Percentiles rank a stretch among this genome's conserved stretches.
These are phyloP conservation scores for Platichthys flesus DNA, from an alignment of 2,113 vertebrate genomes.

Conservation along the genomic window DNA sequence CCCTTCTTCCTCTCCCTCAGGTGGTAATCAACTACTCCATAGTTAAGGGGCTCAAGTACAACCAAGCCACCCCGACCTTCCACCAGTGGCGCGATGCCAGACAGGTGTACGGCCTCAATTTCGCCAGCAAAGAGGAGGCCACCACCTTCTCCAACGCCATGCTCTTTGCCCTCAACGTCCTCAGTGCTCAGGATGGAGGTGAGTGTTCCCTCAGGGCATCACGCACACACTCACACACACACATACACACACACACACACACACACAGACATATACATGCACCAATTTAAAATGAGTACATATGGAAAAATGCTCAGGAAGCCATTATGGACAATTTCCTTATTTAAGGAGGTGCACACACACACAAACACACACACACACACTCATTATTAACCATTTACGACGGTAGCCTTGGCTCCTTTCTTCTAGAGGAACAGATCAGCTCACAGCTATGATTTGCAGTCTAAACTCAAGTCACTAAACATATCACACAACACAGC, in stretches of 20 bases:
- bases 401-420: neutral
- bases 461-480: too few relatives aligned
- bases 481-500: too few relatives aligned
- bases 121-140: slow-evolving; percentile 84
- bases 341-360: neutral
- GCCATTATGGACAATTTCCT: slow-evolving; percentile 1
- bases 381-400: neutral
- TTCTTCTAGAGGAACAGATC: too few relatives aligned
- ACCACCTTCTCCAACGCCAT: slow-evolving; percentile 85
- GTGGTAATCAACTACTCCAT: slow-evolving; percentile 86
- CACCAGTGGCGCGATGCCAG: slow-evolving; percentile 84
- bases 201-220: neutral
- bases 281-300: neutral
- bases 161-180: slow-evolving; percentile 83
- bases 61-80: slow-evolving; percentile 84
- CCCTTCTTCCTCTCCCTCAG: slow-evolving; percentile 38
- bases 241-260: neutral
- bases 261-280: too few relatives aligned
- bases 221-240: too few relatives aligned
- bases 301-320: neutral
- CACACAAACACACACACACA: neutral
- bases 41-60: slow-evolving; percentile 85
- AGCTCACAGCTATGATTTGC: too few relatives aligned
- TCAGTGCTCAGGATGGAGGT: slow-evolving; percentile 84
- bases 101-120: slow-evolving; percentile 85